Conservation (phyloP, 2,797 vertebrate species). For the Galago senegalensis region DNA sequence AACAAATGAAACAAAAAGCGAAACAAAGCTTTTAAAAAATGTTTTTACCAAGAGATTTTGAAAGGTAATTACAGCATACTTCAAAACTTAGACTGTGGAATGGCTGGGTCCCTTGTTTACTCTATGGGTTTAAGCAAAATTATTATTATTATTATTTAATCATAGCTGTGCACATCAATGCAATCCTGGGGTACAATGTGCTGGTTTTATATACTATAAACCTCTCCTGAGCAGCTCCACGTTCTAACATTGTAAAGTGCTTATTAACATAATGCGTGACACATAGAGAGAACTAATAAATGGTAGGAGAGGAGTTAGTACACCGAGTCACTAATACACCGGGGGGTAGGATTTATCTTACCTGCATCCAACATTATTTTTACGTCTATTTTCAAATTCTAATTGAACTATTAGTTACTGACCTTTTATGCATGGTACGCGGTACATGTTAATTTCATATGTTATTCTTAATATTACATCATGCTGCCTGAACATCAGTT, state of each 20-base stretch:
- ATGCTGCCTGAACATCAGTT: not conserved
- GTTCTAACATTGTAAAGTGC: not conserved
- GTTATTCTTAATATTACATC: not conserved
- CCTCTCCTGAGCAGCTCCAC: not conserved
- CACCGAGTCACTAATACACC: not conserved
- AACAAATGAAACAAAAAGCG: too few relatives aligned
- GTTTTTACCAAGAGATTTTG: not conserved
- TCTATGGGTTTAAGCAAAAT: not conserved
- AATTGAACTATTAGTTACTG: slow-evolving; percentile 29
- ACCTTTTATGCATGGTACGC: not conserved
- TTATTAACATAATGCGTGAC: not conserved
- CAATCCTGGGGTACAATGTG: too few relatives aligned
- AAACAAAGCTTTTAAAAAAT: not conserved
- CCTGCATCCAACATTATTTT: not conserved
- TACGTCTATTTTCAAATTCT: slow-evolving; percentile 13
- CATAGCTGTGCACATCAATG: too few relatives aligned
- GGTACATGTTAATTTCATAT: not conserved
- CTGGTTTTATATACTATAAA: slow-evolving; percentile 14
- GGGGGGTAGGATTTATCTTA: not conserved
- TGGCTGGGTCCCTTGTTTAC: not conserved
- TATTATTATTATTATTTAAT: too few relatives aligned
- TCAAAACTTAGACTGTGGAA: not conserved
- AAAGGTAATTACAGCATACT: slow-evolving; percentile 18
- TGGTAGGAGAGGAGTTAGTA: not conserved
- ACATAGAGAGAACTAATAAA: not conserved